A percentile compares a stretch with the other conserved stretches of the same genome.
These are phyloP conservation scores for Aeoliscus strigatus DNA, from an alignment of 2,797 vertebrate genomes.

Conservation along the genomic window DNA sequence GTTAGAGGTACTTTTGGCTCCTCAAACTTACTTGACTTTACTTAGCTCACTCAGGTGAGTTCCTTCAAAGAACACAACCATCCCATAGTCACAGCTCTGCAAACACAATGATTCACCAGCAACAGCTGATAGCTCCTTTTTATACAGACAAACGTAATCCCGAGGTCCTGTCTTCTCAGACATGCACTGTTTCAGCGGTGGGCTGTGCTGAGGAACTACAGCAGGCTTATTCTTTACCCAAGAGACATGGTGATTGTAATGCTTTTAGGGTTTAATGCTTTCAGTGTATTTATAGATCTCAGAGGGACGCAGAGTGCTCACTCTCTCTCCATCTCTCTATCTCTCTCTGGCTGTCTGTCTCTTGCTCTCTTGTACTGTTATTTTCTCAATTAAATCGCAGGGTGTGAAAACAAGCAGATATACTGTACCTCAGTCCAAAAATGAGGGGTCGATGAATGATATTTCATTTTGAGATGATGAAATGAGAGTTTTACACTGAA, in stretches of 20 bases:
- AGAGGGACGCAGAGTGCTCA: constrained; percentile 54
- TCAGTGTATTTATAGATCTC: constrained; percentile 71
- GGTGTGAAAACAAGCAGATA: constrained; percentile 31
- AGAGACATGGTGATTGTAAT: constrained; percentile 61
- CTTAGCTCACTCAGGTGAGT: too few species aligned
- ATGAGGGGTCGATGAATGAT: constrained; percentile 1
- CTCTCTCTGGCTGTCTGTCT: constrained; percentile 30
- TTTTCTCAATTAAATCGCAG: constrained; percentile 34
- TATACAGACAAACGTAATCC: too few species aligned
- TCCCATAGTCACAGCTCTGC: too few species aligned
- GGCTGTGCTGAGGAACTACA: constrained; percentile 44
- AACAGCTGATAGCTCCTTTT: too few species aligned
- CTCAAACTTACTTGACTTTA: too few species aligned
- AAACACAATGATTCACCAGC: too few species aligned
- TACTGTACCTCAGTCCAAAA: constrained; percentile 29
- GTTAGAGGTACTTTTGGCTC: too few species aligned
- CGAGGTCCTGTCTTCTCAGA: constrained; percentile 31
- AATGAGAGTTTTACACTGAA: too few species aligned
- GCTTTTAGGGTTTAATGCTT: constrained; percentile 72
- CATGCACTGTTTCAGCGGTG: constrained; percentile 27
- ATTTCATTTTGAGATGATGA: too few species aligned
- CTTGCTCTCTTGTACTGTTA: constrained; percentile 45
- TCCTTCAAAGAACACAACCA: too few species aligned
- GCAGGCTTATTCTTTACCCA: constrained; percentile 41
- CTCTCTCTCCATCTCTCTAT: constrained; percentile 20